phyloP scores from a whole-genome alignment of 2,113 vertebrate species.

The Scomber colias region DNA sequence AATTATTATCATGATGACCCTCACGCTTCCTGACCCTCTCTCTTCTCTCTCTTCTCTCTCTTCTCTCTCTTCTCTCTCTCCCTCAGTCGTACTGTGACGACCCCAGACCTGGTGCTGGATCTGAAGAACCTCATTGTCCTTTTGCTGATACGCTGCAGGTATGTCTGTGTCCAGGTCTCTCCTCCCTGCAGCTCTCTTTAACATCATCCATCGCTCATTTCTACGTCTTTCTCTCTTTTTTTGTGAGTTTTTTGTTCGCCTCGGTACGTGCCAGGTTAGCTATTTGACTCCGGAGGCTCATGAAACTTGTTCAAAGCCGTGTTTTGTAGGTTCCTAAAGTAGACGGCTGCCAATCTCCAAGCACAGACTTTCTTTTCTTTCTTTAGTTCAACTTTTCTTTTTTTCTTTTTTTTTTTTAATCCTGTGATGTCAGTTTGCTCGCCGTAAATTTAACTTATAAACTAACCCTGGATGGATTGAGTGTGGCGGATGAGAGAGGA shows the following conservation, averaged over 20 bases:
- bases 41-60: no score
- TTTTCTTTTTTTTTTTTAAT: neutral
- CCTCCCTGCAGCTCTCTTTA: neutral
- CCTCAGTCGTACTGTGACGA: slow-evolving; percentile 95
- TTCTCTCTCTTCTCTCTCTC: slow-evolving; percentile 28
- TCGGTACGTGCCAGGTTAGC: neutral
- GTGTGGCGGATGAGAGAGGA: slow-evolving; percentile 53
- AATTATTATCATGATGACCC: no score
- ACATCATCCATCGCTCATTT: neutral
- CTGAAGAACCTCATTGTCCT: slow-evolving; percentile 98
- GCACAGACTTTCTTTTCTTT: slow-evolving; percentile 33
- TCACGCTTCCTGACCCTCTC: no score
- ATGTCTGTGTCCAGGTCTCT: neutral
- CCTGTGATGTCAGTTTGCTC: slow-evolving; percentile 26
- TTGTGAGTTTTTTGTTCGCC: slow-evolving; percentile 9
- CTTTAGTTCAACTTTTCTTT: neutral
- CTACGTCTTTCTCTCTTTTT: neutral
- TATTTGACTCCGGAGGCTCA: slow-evolving; percentile 3
- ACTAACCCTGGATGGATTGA: slow-evolving; percentile 35
- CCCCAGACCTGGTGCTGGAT: slow-evolving; percentile 93
- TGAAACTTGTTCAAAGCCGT: slow-evolving; percentile 38
- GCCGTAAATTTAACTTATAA: slow-evolving; percentile 18
- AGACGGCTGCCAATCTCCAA: slow-evolving; percentile 21
- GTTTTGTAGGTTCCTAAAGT: slow-evolving; percentile 29
- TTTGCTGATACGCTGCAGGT: slow-evolving; percentile 97